Base-by-base conservation (phyloP, 92 coral and sea anemone genomes). In the Porites cylindrica region DNA sequence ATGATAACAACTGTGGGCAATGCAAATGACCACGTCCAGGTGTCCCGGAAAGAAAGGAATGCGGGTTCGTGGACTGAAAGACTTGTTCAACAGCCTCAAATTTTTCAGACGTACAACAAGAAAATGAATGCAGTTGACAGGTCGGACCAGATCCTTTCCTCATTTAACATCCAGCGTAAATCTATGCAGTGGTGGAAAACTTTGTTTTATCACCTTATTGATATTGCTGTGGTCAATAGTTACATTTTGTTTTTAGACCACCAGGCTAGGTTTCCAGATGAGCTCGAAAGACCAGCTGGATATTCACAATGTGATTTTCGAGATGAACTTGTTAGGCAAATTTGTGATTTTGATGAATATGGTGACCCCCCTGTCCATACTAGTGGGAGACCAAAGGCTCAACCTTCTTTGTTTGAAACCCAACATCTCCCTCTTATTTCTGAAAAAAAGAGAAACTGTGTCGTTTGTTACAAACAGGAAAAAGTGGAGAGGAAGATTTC, bases 71-170 rank as follows among this genome's bases (percentile, higher is more conserved):
- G 47, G 47, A 38, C 47, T 38, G 47, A 4, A 38, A 38, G 47
- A 38, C 47, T 38, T 38, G 47, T 38, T 38, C 47, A 38, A 80
- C 47, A 38, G 47, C 47, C 47, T 38, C 47, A 38, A 4, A 38
- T 38, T 38, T 3, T 38, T 38, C 47, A 85, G 18, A 68, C 87
- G 10, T 91, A 94, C 73, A 94, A 91, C 72, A 69, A 60, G 78
- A 85, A 85, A 72, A 86, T 91, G 88, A 91, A 92, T 91, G 94
- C 52, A 4, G 94, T 85, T 62, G 94, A 88, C 75, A 78, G 92
- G n/a, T 90, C 94, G 3, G 96, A 90, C 69, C 93, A 93, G 66
- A 72, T 83, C 20, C 51, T 93, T 51, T 75, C 85, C 72, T 81
- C 88, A 23, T 50, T 90, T 73, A 87, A 82, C 47, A 88, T 75